Evolutionary conservation across 1,140 invertebrate species (phyloP), one percentile per base, ranked within the genome.

Genomic region (Drosophila busckii): DNA sequence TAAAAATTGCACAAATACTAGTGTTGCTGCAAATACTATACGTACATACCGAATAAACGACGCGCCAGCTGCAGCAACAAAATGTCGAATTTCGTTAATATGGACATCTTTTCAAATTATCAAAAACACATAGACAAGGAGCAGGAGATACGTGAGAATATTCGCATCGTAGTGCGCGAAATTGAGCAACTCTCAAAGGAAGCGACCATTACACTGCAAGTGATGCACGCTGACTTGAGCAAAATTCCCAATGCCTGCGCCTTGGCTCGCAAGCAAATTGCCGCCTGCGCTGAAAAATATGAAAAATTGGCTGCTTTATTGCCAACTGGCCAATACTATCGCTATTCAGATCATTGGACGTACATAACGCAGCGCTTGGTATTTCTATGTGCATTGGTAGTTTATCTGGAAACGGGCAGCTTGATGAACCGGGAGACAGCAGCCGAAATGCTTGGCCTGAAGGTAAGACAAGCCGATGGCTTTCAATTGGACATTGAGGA

Each of bases 401-500:
- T 94, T 26, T 97, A 95, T 88, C 86, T 98, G 13, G 93, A 96
- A 88, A 89, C 90, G 32, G 94, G 94, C 6, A 88, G 92, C 46
- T 88, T 97, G 28, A 91, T 94, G 0, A 89, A 90, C 6, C 92
- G 92, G 69, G 91, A 94, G 50, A 92, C 92, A n/a, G 91, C 93
- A 4, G 94, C 95, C n/a, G 89, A 92, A 31, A 90, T 94, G 49
- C 87, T 97, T 55, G 95, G 94, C 88, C 89, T 93, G 1, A 89
- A 88, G 87, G 88, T 26, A 76, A 89, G 37, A 59, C 88, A 84
- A 26, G 86, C 92, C 48, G 89, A 93, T 13, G 94, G 94, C 1
- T 96, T 97, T 78, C 95, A 97, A 85, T 88, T 98, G 49, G 96
- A 97, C 66, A 88, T 97, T 12, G 96, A 98, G 87, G 96, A 97